Evolutionary conservation across 2,113 vertebrate species (phyloP).

Genomic region (Muscicapa adusta): DNA sequence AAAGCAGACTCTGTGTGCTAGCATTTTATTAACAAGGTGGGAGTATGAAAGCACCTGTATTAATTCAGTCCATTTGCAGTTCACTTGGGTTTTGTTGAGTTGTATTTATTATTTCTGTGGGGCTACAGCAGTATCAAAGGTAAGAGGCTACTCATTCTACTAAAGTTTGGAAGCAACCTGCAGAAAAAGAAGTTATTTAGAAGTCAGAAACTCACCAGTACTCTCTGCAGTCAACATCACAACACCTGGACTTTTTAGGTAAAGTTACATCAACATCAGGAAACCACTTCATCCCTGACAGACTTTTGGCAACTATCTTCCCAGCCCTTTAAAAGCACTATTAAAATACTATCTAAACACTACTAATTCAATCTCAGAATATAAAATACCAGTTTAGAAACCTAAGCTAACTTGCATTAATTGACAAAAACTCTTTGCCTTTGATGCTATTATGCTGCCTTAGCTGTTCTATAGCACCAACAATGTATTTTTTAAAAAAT

Average conservation of each 20-base stretch:
- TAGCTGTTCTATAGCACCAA: background rate
- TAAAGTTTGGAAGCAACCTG: background rate
- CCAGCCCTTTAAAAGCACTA: background rate
- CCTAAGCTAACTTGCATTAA: background rate
- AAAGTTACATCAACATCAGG: background rate
- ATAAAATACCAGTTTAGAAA: background rate
- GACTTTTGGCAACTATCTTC: background rate
- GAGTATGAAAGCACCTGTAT: background rate
- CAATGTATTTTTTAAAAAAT: rapidly evolving
- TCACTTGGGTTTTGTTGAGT: background rate
- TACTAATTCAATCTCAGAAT: background rate
- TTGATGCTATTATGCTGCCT: background rate
- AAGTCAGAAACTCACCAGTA: background rate
- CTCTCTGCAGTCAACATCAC: background rate
- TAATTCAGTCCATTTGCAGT: background rate
- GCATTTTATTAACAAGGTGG: background rate
- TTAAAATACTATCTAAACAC: background rate
- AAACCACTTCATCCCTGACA: background rate
- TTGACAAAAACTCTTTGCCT: background rate
- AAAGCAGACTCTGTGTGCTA: background rate
- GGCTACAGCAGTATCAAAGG: background rate
- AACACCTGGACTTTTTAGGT: background rate
- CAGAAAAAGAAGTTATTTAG: background rate
- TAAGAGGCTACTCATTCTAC: rapidly evolving
- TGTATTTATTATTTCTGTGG: background rate